Conservation (phyloP, 2,888 invertebrate species). For the Schizaphis graminum region DNA sequence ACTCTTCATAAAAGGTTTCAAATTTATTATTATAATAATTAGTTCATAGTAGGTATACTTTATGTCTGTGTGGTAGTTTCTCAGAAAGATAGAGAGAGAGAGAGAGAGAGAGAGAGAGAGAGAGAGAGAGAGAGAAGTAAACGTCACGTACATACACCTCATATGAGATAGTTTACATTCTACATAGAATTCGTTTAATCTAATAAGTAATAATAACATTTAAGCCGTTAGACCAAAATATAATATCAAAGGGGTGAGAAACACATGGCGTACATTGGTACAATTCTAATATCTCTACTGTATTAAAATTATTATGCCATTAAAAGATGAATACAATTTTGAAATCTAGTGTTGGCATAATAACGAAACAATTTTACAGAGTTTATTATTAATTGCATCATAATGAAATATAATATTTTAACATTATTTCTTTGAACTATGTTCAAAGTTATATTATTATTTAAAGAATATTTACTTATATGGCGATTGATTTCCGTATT, state of each 20-base stretch:
- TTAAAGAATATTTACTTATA: conserved; percentile 46
- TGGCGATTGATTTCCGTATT: conserved; percentile 61
- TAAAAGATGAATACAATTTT: background rate
- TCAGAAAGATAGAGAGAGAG: background rate
- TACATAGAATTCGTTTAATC: background rate
- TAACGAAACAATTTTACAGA: background rate
- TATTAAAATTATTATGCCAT: background rate
- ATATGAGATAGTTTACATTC: background rate
- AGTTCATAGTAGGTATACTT: background rate
- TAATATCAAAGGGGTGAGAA: background rate
- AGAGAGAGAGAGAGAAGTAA: background rate
- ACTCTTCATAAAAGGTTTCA: background rate
- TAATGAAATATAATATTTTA: background rate
- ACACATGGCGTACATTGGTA: background rate
- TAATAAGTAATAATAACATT: background rate
- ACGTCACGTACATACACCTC: background rate
- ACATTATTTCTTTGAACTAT: background rate
- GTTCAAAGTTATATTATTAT: background rate
- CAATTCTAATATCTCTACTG: background rate
- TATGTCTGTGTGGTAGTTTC: background rate
- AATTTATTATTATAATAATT: background rate
- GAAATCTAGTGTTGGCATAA: background rate
- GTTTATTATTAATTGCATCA: background rate
- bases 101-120: background rate
- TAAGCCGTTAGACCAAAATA: background rate